Evolutionary conservation across 1,140 invertebrate genomes (phyloP), one percentile per base, ranked within the genome.

Genomic region (Tetramorium simillimum): DNA sequence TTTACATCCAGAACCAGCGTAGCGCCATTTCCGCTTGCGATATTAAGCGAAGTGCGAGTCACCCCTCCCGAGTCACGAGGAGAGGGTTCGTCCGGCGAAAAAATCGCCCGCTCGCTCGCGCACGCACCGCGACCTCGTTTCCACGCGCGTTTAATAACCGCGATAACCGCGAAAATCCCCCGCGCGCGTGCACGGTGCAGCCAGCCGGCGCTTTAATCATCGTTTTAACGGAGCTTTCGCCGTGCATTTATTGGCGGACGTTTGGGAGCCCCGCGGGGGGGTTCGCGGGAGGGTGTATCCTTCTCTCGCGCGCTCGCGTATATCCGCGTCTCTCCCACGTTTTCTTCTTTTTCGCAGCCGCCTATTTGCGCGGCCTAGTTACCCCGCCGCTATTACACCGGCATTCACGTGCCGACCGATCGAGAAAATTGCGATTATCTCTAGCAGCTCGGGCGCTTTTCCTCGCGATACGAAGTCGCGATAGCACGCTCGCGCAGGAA

Each of bases 81-180:
- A 6, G 60, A 28, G 33, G 9, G 14, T n/a, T 51, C n/a, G 62
- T 65, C 16, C 10, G 33, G 24, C 33, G 12, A 43, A 72, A 72
- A 82, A 80, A 2, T 46, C 53, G 16, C 40, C 72, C 21, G 21
- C 40, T 81, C 37, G 73, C 7, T 33, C 49, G 77, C 46, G 16
- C 67, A 82, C 80, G 80, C 80, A 77, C 33, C 43, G 60, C 24
- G 63, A 86, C 78, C 78, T 14, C 78, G 53, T 60, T 84, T 84
- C 56, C 67, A 18, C 21, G 46, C 56, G 76, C 67, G 46, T 63
- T 86, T 86, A 86, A 86, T 86, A 86, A 86, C 65, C 76, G 65
- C 76, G 67, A 81, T 86, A 86, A 86, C 76, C 63, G n/a, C 76
- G 85, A 78, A 78, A 85, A 85, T 85, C 58, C 16, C 72, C 40